A percentile compares a stretch with the other conserved stretches of the same genome.
These are phyloP conservation scores for Casuarius casuarius DNA, from an alignment of 2,113 vertebrate species.

Conservation along the genomic window DNA sequence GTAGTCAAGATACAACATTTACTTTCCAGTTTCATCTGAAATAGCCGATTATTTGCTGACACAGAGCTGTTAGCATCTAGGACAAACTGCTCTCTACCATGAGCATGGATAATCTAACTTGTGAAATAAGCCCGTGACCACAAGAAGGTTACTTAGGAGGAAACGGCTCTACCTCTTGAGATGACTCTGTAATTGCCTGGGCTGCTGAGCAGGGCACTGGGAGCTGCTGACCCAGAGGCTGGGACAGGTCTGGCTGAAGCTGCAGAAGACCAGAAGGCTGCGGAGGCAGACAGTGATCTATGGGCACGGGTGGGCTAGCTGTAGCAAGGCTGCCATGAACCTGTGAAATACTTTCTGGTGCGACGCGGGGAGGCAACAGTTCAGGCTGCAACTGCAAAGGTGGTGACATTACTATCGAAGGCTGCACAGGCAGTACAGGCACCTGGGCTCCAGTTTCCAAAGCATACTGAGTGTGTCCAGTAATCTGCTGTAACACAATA, in stretches of 20 bases:
- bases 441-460: constrained; percentile 73
- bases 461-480: constrained; percentile 71
- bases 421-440: constrained; percentile 65
- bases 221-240: constrained; percentile 74
- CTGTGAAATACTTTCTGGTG: constrained; percentile 75
- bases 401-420: constrained; percentile 75
- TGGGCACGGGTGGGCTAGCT: constrained; percentile 44
- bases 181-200: constrained; percentile 57
- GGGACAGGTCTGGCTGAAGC: constrained; percentile 56
- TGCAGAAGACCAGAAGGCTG: constrained; percentile 66
- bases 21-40: not conserved
- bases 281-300: constrained; percentile 64
- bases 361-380: constrained; percentile 35
- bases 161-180: constrained; percentile 74
- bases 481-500: constrained; percentile 70
- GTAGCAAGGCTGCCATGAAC: constrained; percentile 74
- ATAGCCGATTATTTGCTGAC: not conserved
- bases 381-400: constrained; percentile 75
- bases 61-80: not conserved
- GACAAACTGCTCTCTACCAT: rapidly evolving
- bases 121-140: not conserved
- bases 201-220: constrained; percentile 47
- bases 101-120: not conserved
- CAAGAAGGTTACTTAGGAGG: not conserved
- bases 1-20: not conserved